Conservation (phyloP, 2,888 invertebrate species). For the Drosophila kuntzei region DNA sequence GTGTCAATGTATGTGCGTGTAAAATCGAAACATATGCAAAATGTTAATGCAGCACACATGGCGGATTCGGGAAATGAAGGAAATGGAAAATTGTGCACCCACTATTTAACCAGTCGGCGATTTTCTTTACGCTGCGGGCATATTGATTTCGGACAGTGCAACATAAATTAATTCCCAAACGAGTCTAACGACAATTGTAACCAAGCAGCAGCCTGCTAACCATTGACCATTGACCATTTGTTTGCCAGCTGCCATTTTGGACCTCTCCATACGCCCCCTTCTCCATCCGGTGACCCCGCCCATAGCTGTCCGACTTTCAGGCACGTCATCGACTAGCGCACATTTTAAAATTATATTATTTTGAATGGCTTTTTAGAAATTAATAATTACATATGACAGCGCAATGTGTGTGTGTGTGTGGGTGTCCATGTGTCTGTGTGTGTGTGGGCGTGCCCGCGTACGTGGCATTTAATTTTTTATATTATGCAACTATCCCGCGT, state of each 20-base stretch:
- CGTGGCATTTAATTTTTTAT: conserved; percentile 75
- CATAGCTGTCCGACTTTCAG: conserved; percentile 3
- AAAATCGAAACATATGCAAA: conserved; percentile 73
- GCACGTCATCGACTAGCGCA: conserved; percentile 62
- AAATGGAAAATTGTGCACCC: conserved; percentile 9
- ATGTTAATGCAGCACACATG: conserved; percentile 46
- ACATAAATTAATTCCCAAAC: conserved; percentile 72
- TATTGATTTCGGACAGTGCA: conserved; percentile 64
- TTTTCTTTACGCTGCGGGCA: conserved; percentile 63
- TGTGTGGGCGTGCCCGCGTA: conserved; percentile 38
- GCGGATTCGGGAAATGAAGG: conserved; percentile 8
- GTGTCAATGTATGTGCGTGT: conserved; percentile 35
- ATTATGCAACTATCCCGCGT: conserved; percentile 48
- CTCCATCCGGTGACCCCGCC: neutral
- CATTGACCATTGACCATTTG: conserved; percentile 42
- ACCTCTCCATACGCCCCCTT: neutral
- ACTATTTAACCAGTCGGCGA: conserved; percentile 51
- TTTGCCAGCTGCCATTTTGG: conserved; percentile 33
- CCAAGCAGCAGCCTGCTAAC: conserved; percentile 44
- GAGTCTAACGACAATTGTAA: conserved; percentile 67
- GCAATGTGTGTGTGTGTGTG: conserved; percentile 6
- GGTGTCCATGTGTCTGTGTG: conserved; percentile 2
- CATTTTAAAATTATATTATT: conserved; percentile 81
- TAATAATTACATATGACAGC: conserved; percentile 79
- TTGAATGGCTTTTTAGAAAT: conserved; percentile 82